phyloP scores from a whole-genome alignment of 2,113 vertebrate genomes.

The Mesitornis unicolor region DNA sequence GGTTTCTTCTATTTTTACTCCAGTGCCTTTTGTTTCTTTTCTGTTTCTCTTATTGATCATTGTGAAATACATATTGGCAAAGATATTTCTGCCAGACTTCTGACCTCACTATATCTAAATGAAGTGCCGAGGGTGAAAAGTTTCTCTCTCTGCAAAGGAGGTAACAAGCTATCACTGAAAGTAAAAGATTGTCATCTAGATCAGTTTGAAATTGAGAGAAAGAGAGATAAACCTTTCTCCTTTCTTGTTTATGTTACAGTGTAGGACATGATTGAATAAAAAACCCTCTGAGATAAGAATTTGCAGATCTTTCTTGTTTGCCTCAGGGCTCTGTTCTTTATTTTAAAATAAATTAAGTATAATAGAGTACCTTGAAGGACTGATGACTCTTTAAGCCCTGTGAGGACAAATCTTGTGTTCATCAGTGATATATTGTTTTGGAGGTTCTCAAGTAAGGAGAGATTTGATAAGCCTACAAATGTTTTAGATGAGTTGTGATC shows the following conservation, averaged over 20 bases:
- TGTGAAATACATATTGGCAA: neutral
- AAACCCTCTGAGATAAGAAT: neutral
- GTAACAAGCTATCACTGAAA: neutral
- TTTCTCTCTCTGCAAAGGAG: neutral
- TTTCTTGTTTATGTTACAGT: neutral
- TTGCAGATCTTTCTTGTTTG: neutral
- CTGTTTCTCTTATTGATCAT: neutral
- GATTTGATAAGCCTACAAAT: neutral
- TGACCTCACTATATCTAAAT: neutral
- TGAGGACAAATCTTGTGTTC: neutral
- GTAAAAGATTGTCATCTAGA: neutral
- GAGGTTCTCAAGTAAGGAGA: neutral
- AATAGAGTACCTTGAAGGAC: neutral
- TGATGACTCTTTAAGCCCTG: neutral
- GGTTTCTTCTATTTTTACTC: neutral
- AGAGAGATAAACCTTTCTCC: neutral
- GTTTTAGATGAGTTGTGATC: neutral
- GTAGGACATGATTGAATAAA: neutral
- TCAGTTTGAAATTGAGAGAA: neutral
- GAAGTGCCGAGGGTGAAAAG: neutral
- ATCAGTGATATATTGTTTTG: neutral
- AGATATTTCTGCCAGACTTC: neutral
- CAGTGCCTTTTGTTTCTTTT: neutral
- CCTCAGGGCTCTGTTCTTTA: neutral
- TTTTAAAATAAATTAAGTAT: neutral